A percentile compares a stretch with the other conserved stretches of the same genome.
These are phyloP conservation scores for Champsocephalus gunnari DNA, from an alignment of 2,797 vertebrate species.

Conservation along the genomic window DNA sequence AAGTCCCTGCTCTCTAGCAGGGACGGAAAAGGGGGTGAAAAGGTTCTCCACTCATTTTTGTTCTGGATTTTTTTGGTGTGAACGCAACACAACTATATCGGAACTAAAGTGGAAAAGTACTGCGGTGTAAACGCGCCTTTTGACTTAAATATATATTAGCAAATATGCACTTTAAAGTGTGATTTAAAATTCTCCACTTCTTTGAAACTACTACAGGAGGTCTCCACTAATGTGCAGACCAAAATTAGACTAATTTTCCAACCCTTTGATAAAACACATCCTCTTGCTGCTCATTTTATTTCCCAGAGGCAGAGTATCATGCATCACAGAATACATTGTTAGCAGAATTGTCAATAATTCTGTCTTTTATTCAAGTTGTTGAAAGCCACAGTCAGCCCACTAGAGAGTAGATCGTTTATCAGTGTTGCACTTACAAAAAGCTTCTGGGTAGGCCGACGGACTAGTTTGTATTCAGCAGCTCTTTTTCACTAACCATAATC, in stretches of 20 bases:
- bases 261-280: conserved; percentile 5
- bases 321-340: conserved; percentile 7
- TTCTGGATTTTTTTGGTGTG: too few species aligned
- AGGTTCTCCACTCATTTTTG: too few species aligned
- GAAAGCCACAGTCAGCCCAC: neutral
- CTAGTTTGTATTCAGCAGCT: conserved; percentile 1
- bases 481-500: too few species aligned
- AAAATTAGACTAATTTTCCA: conserved; percentile 10
- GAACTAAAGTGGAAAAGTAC: too few species aligned
- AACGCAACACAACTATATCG: too few species aligned
- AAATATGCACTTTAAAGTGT: too few species aligned
- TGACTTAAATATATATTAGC: neutral
- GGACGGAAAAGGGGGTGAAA: too few species aligned
- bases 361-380: conserved; percentile 7
- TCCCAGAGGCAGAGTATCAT: neutral
- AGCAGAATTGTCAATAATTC: neutral
- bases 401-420: neutral
- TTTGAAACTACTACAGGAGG: neutral
- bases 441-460: neutral
- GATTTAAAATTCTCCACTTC: too few species aligned
- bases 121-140: too few species aligned
- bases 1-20: too few species aligned
- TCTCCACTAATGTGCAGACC: neutral
- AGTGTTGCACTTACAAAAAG: neutral
- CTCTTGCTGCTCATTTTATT: conserved; percentile 9